A percentile compares a stretch with the other conserved stretches of the same genome.
These are phyloP conservation scores for Bathynomus jamesi DNA, from an alignment of 1,140 invertebrate species.

Conservation along the genomic window DNA sequence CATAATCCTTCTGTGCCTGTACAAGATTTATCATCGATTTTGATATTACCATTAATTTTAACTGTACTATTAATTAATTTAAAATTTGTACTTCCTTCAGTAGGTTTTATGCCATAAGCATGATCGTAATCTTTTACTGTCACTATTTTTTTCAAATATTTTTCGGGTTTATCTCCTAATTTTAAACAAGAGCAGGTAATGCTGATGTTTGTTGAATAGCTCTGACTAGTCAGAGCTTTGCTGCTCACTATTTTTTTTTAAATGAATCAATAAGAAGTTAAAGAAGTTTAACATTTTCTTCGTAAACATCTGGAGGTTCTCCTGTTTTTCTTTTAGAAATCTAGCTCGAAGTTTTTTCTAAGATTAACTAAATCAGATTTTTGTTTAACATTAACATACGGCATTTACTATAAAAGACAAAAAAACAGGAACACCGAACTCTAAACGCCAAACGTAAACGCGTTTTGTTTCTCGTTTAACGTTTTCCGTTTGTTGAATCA, in stretches of 20 bases:
- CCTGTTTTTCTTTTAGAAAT: slow-evolving; percentile 1
- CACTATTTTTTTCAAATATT: background rate
- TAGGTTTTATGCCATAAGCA: background rate
- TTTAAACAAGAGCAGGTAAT: background rate
- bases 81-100: background rate
- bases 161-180: background rate
- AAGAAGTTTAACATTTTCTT: background rate
- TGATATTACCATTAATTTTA: background rate
- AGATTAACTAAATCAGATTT: slow-evolving; percentile 8
- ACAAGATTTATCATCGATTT: background rate
- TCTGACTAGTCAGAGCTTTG: background rate
- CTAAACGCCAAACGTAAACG: background rate
- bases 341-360: background rate
- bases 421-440: background rate
- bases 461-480: background rate
- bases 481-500: background rate
- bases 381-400: background rate
- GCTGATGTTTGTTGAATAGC: background rate
- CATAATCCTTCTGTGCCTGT: background rate
- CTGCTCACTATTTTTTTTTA: background rate
- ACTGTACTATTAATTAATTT: background rate
- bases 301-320: slow-evolving; percentile 3
- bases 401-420: background rate
- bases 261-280: background rate
- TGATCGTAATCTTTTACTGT: background rate